Evolutionary conservation across 2,113 vertebrate species (phyloP).

Genomic region (Hiodon tergisus): DNA sequence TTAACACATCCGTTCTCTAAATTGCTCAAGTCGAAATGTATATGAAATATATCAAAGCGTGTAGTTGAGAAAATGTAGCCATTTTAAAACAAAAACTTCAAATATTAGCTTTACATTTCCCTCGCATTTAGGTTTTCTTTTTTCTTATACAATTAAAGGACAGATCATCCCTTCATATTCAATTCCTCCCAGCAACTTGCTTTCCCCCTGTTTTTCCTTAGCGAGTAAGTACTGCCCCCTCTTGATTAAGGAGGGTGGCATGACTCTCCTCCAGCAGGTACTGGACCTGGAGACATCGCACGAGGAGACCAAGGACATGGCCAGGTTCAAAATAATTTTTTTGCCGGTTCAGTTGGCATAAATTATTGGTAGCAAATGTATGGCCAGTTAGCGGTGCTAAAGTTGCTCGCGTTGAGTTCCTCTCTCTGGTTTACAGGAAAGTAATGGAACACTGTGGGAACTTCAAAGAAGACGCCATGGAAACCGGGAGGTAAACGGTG

Average conservation of each 20-base stretch:
- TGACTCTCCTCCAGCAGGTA: slow-evolving; percentile 76
- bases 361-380: not conserved
- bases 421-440: slow-evolving; percentile 66
- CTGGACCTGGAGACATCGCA: slow-evolving; percentile 78
- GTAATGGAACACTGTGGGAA: slow-evolving; percentile 90
- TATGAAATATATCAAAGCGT: too few relatives aligned
- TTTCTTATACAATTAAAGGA: not conserved
- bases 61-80: too few relatives aligned
- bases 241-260: slow-evolving; percentile 90
- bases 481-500: slow-evolving; percentile 82
- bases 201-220: slow-evolving; percentile 39
- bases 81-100: too few relatives aligned
- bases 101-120: too few relatives aligned
- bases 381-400: not conserved
- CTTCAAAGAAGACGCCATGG: slow-evolving; percentile 96
- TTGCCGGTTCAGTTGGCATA: not conserved
- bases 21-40: too few relatives aligned
- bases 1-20: too few relatives aligned
- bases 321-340: slow-evolving; percentile 52
- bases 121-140: too few relatives aligned
- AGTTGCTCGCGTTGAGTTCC: not conserved
- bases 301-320: slow-evolving; percentile 93
- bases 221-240: slow-evolving; percentile 94
- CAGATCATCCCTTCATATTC: not conserved
- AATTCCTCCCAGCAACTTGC: not conserved